Conservation (phyloP, 1,140 invertebrate species). For the Nasonia vitripennis region DNA sequence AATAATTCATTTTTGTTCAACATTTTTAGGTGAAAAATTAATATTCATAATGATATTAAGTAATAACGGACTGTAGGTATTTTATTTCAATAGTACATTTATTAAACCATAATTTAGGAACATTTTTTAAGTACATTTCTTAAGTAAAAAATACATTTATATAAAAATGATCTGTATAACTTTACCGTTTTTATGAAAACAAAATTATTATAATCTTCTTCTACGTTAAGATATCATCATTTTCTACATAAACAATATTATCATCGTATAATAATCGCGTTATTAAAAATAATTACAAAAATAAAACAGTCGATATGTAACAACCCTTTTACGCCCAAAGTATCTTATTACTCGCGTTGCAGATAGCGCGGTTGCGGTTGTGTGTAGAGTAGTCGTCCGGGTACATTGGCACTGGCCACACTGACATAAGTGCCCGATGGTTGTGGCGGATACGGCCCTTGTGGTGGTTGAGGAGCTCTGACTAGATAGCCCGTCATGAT, state of each 20-base stretch:
- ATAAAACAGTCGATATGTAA: conserved; percentile 4
- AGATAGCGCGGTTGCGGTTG: conserved; percentile 58
- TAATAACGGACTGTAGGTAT: too few species aligned
- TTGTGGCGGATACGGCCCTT: conserved; percentile 64
- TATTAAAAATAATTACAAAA: background rate
- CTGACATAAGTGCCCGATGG: conserved; percentile 68
- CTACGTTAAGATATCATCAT: background rate
- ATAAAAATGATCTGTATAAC: too few species aligned
- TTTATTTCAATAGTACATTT: background rate
- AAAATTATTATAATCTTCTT: too few species aligned
- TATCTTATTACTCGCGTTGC: conserved; percentile 60
- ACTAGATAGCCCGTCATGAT: conserved; percentile 46
- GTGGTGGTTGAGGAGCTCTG: conserved; percentile 70
- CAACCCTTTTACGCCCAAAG: background rate
- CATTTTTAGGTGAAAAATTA: too few species aligned
- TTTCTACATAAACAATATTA: too few species aligned
- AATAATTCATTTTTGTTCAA: background rate
- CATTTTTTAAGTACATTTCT: too few species aligned
- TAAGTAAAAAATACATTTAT: too few species aligned
- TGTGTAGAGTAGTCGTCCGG: conserved; percentile 67
- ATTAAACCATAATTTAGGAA: too few species aligned
- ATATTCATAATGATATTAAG: too few species aligned
- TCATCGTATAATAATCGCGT: too few species aligned
- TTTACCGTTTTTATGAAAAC: background rate
- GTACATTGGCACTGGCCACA: conserved; percentile 65